Base-by-base conservation (phyloP, 1,140 invertebrate genomes). In the Temnothorax curvispinosus region DNA sequence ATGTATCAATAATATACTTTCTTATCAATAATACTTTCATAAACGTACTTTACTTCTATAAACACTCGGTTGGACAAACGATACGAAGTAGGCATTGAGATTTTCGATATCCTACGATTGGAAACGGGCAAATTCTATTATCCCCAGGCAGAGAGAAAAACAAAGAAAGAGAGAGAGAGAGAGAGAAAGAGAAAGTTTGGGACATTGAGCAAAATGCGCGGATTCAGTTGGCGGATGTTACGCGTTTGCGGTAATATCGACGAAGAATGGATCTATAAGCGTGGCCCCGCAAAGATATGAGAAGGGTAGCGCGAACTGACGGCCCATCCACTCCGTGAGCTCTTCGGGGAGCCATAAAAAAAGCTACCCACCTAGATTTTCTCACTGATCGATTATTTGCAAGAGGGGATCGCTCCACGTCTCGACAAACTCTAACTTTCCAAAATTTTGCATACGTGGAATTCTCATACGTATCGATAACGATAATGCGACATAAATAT, bases 291-390 rank as follows among this genome's bases (percentile, higher is more conserved):
- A 54, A 81, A 87, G 76, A 88, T 89, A 85, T 74, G 58, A 77
- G 64, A 69, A 91, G 87, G 64, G 47, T 71, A 77, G 75, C 62
- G 72, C n/a, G 67, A 82, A 85, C 41, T 52, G 77, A 82, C 77
- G 65, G 84, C 52, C 86, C 78, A 89, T 77, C 60, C 71, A 87
- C 80, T 86, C 82, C 52, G 21, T 50, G 64, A 77, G 27, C 44
- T 87, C 87, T 88, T 91, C n/a, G 52, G 89, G 76, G 90, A 85
- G 71, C 72, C 85, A 75, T 91, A 87, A 91, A 91, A 88, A 77
- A 87, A 88, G 58, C 87, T 54, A 71, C 64, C 86, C 71, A 71
- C 47, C 85, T 88, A 91, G 78, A 91, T 91, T 91, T 84, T 81
- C 78, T 74, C 74, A 21, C 82, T 85, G 74, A 90, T 89, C 85